phyloP scores from a whole-genome alignment of 2,113 vertebrate genomes.

The Chloebia gouldiae region DNA sequence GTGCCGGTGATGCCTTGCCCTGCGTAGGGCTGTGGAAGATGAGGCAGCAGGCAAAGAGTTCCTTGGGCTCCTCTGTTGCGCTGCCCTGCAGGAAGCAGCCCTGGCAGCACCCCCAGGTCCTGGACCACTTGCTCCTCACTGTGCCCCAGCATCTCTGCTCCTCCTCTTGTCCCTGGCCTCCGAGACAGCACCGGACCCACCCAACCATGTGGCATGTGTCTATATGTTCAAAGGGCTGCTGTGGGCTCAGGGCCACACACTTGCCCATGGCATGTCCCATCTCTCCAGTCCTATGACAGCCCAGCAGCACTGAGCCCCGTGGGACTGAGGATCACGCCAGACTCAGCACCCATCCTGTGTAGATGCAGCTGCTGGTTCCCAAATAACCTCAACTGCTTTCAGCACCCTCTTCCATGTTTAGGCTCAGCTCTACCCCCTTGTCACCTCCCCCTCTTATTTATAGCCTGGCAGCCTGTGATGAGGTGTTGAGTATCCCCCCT shows the following conservation, averaged over 20 bases:
- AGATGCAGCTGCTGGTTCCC: not conserved
- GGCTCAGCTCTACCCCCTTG: not conserved
- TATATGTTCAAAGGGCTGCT: not conserved
- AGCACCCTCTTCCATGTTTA: not conserved
- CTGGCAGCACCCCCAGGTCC: not conserved
- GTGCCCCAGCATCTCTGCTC: not conserved
- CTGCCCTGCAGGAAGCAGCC: accelerated
- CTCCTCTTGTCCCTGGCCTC: accelerated
- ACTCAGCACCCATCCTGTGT: not conserved
- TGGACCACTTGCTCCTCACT: accelerated
- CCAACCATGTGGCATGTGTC: not conserved
- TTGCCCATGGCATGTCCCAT: accelerated
- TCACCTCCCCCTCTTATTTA: not conserved
- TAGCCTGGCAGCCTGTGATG: not conserved
- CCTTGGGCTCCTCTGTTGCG: accelerated
- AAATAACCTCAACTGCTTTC: not conserved
- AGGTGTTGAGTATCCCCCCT: not conserved
- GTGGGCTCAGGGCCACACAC: accelerated
- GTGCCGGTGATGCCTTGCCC: not conserved
- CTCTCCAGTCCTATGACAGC: not conserved
- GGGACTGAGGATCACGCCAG: not conserved
- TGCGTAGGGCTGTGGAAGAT: accelerated
- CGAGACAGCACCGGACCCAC: accelerated
- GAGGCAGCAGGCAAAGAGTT: not conserved
- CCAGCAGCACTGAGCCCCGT: not conserved